Evolutionary conservation across 2,797 vertebrate species (phyloP), one percentile per base, ranked within the genome.

Genomic region (Phrynocephalus forsythii): DNA sequence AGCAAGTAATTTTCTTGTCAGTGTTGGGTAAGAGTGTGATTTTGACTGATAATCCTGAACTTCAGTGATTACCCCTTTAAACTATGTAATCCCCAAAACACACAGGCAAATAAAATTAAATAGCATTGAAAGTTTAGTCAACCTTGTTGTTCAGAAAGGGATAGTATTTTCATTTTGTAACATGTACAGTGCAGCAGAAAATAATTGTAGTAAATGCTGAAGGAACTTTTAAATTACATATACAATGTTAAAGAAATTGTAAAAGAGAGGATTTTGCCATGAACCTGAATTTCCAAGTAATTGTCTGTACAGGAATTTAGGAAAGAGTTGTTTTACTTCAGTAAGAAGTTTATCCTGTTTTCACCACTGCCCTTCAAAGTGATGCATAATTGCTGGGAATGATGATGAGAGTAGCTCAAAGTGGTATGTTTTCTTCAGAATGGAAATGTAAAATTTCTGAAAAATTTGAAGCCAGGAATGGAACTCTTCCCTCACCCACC

Each of bases 301-400:
- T 44, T 50, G 15, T 50, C 68, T 75, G 77, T 15, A 78, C 13
- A 1, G 75, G 56, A 1, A 20, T n/a, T 87, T 91, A 2, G 22
- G 77, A 83, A 89, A 84, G 76, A 50, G 68, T 28, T 81, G 6
- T 22, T 89, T 84, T 88, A 28, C 48, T 83, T 79, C 24, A 84
- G 81, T 0, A 0, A 86, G 33, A 44, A 0, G 0, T 1, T n/a
- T 76, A 63, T 90, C 84, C 79, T 3, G 13, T 28, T n/a, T 1
- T 73, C 50, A 66, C 69, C 13, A 10, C 2, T 8, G 18, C 5
- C 13, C 7, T 48, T 68, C 2, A 68, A 75, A 81, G 73, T 48
- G 86, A 66, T 77, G 80, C 33, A 84, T 66, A 8, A 2, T 90
- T 92, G 76, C 6, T 79, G 77, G 16, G 20, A 15, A 11, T 52